Evolutionary conservation across 1,140 invertebrate genomes (phyloP).

Genomic region (Sipha flava): DNA sequence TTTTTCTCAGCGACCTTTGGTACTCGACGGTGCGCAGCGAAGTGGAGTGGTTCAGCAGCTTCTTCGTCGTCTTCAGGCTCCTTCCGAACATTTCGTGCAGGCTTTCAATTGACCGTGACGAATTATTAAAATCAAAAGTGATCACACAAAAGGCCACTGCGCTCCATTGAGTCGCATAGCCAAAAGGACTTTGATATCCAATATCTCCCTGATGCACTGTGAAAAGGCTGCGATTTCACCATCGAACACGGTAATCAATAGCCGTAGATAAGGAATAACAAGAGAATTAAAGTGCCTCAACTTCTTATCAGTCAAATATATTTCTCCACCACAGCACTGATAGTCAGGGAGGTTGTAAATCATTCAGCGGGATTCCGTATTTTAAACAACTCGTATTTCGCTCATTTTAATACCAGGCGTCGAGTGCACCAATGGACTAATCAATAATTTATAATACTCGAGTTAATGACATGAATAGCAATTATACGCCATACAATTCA

Average conservation of each 20-base stretch:
- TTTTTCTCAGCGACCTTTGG: slow-evolving; percentile 24
- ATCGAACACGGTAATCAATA: background rate
- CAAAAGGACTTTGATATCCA: background rate
- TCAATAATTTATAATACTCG: too few species aligned
- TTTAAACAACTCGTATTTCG: too few species aligned
- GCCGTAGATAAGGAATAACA: background rate
- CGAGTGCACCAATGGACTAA: too few species aligned
- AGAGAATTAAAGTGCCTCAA: background rate
- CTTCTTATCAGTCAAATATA: slow-evolving; percentile 10
- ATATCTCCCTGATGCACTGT: background rate
- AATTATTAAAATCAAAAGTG: background rate
- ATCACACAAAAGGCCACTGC: background rate
- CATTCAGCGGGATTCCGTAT: background rate
- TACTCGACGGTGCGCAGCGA: background rate
- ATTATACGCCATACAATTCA: too few species aligned
- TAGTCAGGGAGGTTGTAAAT: background rate
- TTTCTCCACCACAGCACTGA: background rate
- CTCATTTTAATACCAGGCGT: too few species aligned
- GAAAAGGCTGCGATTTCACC: background rate
- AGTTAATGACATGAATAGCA: too few species aligned
- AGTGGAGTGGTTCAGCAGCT: background rate
- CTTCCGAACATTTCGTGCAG: background rate
- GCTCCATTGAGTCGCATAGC: background rate
- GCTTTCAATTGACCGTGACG: background rate
- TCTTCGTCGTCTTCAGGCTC: slow-evolving; percentile 1